Conservation (phyloP, 2,113 vertebrate species). For the Pao palembangensis region DNA sequence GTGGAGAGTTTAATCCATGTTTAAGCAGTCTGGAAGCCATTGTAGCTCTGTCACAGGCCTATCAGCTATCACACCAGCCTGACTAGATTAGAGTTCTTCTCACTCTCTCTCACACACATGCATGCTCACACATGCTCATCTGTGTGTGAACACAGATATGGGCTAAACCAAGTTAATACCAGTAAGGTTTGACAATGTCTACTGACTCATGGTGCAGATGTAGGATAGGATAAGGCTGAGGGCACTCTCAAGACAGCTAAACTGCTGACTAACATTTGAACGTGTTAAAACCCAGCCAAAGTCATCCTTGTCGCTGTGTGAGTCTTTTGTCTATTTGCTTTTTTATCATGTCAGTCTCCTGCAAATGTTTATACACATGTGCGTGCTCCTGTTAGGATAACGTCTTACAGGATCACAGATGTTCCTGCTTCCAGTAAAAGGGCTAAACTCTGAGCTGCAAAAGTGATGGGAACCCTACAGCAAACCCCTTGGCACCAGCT, state of each 20-base stretch:
- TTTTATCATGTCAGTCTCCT: constrained; percentile 1
- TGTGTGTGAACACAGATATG: constrained; percentile 25
- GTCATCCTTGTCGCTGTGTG: neutral
- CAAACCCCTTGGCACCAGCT: too few species aligned
- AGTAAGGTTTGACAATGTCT: constrained; percentile 36
- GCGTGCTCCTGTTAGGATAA: constrained; percentile 16
- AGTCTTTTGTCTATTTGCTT: constrained; percentile 19
- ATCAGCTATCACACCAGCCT: constrained; percentile 60
- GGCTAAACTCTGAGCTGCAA: constrained; percentile 4
- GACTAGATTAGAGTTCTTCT: constrained; percentile 51
- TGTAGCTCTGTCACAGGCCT: constrained; percentile 52
- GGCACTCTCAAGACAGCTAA: constrained; percentile 23
- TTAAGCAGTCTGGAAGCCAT: constrained; percentile 59
- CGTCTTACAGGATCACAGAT: constrained; percentile 27
- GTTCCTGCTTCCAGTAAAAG: constrained; percentile 36
- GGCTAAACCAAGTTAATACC: constrained; percentile 20
- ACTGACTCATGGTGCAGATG: constrained; percentile 41
- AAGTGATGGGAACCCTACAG: constrained; percentile 33
- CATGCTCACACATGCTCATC: constrained; percentile 8
- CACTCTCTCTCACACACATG: constrained; percentile 9
- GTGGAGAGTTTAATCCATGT: constrained; percentile 49
- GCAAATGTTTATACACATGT: constrained; percentile 40
- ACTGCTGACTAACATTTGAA: constrained; percentile 24
- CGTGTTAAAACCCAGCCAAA: constrained; percentile 15
- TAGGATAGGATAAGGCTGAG: neutral